These are phyloP conservation scores for Bombus soroeensis DNA, from an alignment of 1,140 invertebrate genomes.

Conservation along the genomic window DNA sequence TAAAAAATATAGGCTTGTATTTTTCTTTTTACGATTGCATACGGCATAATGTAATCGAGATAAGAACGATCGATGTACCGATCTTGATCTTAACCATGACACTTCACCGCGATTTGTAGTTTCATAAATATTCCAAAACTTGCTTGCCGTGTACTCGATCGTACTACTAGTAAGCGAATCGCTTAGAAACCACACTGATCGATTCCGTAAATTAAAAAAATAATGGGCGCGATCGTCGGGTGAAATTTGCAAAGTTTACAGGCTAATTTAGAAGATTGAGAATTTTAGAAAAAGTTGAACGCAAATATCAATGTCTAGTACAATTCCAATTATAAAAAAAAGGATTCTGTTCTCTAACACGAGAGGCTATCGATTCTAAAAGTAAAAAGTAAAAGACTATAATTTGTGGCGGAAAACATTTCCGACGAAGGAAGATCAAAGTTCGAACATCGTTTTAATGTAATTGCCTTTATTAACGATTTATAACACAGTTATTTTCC, in stretches of 20 bases:
- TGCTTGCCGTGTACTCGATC: too few species aligned
- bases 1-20: not conserved
- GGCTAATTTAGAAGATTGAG: too few species aligned
- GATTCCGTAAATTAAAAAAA: too few species aligned
- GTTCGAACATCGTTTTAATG: not conserved
- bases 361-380: not conserved
- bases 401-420: not conserved
- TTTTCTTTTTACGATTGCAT: not conserved
- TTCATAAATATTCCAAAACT: not conserved
- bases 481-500: constrained; percentile 24
- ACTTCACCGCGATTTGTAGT: too few species aligned
- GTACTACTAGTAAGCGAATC: too few species aligned
- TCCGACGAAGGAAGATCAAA: not conserved
- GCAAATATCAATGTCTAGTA: too few species aligned
- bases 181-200: too few species aligned
- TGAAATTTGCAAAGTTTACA: too few species aligned
- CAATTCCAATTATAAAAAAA: too few species aligned
- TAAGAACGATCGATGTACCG: not conserved
- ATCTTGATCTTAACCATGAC: not conserved
- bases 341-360: too few species aligned
- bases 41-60: not conserved
- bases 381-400: not conserved
- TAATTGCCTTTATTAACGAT: constrained; percentile 47
- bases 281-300: too few species aligned
- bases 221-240: too few species aligned